Conservation (phyloP, 2,113 vertebrate species). For the Rhinichthys klamathensis region DNA sequence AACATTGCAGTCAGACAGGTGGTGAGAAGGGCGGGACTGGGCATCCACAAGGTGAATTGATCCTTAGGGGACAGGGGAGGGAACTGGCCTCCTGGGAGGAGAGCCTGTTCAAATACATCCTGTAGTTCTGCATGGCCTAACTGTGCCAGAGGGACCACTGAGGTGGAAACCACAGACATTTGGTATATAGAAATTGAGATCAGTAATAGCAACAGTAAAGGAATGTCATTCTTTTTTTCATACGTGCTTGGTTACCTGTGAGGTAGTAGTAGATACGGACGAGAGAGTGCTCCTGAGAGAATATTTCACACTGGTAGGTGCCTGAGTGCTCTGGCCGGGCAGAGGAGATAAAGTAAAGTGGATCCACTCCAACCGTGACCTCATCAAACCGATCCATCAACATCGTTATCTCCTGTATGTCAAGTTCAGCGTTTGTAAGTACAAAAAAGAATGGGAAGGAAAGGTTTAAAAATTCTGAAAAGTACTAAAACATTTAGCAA, state of each 20-base stretch:
- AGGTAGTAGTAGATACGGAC: constrained; percentile 72
- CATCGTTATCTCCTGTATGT: constrained; percentile 64
- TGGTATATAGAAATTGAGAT: not conserved
- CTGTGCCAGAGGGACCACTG: constrained; percentile 67
- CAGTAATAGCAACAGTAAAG: not conserved
- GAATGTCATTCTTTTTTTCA: not conserved
- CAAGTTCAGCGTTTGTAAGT: not conserved
- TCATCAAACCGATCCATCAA: constrained; percentile 69
- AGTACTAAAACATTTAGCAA: not conserved
- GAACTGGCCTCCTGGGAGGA: constrained; percentile 68
- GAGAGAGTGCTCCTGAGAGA: constrained; percentile 64
- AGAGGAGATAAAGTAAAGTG: constrained; percentile 68
- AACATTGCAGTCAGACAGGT: constrained; percentile 67
- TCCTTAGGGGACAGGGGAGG: constrained; percentile 30
- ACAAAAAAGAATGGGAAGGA: not conserved
- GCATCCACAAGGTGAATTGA: constrained; percentile 34
- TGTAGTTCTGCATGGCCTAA: constrained; percentile 70
- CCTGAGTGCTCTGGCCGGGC: constrained; percentile 67
- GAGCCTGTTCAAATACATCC: constrained; percentile 72
- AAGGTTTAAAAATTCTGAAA: not conserved
- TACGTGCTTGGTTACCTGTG: constrained; percentile 48
- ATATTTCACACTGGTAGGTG: constrained; percentile 79
- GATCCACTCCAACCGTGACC: constrained; percentile 69
- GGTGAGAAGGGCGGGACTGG: constrained; percentile 58
- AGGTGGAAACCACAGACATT: not conserved